Base-by-base conservation (phyloP, 2,888 invertebrate genomes). In the Caenorhabditis angaria region DNA sequence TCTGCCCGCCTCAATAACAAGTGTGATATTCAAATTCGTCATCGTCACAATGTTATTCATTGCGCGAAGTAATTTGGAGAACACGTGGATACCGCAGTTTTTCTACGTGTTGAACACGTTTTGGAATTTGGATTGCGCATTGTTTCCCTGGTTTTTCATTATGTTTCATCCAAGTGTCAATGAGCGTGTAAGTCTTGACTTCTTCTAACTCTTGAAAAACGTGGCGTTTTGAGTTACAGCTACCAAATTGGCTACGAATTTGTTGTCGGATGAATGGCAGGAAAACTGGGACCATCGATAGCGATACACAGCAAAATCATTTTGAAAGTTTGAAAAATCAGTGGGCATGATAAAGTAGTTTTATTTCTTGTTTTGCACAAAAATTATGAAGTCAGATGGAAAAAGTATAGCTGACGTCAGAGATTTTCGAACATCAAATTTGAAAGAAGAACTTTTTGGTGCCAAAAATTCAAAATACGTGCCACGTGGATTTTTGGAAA, bases 101-200 rank as follows among this genome's bases (percentile, higher is more conserved):
- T 67, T 62, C 24, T 67, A 62, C 28, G 58, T 67, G 0, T 10
- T 67, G 22, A 67, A 67, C 48, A 41, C 62, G 61, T 62, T 67
- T 35, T 67, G 67, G 67, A 67, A 67, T 48, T 24, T 62, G 24
- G 67, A 63, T 18, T 68, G 68, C 8, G 24, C 59, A 20, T 25
- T 68, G 6, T 68, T 68, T 20, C 68, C 68, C 2, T 68, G 68
- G 68, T 63, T 63, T 27, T 68, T 68, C 48, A 62, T 68, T 5
- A 24, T 63, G 5, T 68, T 68, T 54, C 62, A 63, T 27, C 62
- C 68, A 3, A 63, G 18, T 41, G 41, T 41, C 3, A 41, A 41
- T 3, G 18, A 14, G 10, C 41, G 41, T 12, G 41, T 41, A 41
- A 41, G 41, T 6, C 2, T 3, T 18, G 6, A 3, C 5, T 5